phyloP scores from a whole-genome alignment of 2,797 vertebrate species.

The Hafferia zeledoni region DNA sequence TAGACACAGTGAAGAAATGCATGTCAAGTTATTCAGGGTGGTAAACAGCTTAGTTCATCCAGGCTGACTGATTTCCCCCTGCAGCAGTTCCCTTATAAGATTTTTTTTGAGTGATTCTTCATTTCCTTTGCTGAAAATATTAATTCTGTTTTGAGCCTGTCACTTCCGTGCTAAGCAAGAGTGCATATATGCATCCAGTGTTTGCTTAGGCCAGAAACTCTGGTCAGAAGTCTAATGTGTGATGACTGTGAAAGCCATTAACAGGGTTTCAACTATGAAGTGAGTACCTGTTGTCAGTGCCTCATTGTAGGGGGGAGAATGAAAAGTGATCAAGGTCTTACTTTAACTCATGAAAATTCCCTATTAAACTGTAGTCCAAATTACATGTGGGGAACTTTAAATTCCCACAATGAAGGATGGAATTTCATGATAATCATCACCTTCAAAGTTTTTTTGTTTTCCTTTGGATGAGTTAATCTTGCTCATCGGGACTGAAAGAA shows the following conservation, averaged over 20 bases:
- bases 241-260: conserved; percentile 34
- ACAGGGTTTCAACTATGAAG: neutral
- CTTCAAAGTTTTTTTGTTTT: neutral
- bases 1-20: conserved; percentile 54
- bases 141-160: conserved; percentile 49
- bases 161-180: conserved; percentile 34
- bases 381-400: neutral
- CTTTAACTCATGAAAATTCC: neutral
- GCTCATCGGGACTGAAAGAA: neutral
- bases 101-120: conserved; percentile 56
- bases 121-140: conserved; percentile 55
- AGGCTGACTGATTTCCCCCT: conserved; percentile 56
- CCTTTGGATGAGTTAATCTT: neutral
- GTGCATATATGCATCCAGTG: conserved; percentile 11
- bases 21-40: conserved; percentile 23
- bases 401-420: neutral
- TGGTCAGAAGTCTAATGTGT: neutral
- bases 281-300: neutral
- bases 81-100: conserved; percentile 58
- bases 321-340: neutral
- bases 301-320: neutral
- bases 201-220: conserved; percentile 24
- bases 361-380: neutral
- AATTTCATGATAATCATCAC: neutral
- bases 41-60: conserved; percentile 48